Evolutionary conservation across 2,888 invertebrate species (phyloP), one percentile per base, ranked within the genome.

Genomic region (Thyatira batis): DNA sequence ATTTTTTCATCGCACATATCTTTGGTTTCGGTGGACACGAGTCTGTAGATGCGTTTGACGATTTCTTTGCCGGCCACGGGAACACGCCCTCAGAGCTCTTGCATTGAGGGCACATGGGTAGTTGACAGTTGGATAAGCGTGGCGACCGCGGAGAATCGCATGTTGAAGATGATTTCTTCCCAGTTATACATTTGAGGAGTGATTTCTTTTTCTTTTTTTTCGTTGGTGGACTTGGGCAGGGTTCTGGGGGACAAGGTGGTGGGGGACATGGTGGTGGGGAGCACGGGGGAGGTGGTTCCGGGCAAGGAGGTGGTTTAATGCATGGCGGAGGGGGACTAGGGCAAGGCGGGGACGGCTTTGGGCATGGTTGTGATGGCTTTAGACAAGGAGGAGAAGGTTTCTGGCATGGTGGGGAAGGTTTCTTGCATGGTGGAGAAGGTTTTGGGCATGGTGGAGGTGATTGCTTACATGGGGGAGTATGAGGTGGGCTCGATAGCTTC

Each of bases 271-370:
- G 46, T 23, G 49, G 45, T 1, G 20, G 39, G 17, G 57, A 58
- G 8, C 52, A 54, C 46, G 49, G 45, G n/a, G 55, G 55, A 5
- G 57, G 45, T 10, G 54, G 45, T n/a, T 17, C 27, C n/a, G 56
- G 45, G 39, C 57, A 58, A n/a, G 46, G 45, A 4, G 63, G 61
- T 5, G 60, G 44, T 1, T 50, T 49, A n/a, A 52, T 51, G 45
- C 52, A 49, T 6, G 52, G 28, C 25, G 54, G 17, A 0, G 44
- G 13, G 20, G 27, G n/a, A 8, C 46, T 33, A 17, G 50, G 23
- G 45, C 51, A 46, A 6, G 52, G 20, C 17, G 55, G 20, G 0
- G 48, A n/a, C 30, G 30, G 17, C 4, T 30, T 28, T n/a, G 51
- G 17, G 20, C 23, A 25, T 20, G 48, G 9, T 20, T 50, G 8